These are phyloP conservation scores for Ataeniobius toweri DNA, from an alignment of 2,797 vertebrate genomes.

Conservation along the genomic window DNA sequence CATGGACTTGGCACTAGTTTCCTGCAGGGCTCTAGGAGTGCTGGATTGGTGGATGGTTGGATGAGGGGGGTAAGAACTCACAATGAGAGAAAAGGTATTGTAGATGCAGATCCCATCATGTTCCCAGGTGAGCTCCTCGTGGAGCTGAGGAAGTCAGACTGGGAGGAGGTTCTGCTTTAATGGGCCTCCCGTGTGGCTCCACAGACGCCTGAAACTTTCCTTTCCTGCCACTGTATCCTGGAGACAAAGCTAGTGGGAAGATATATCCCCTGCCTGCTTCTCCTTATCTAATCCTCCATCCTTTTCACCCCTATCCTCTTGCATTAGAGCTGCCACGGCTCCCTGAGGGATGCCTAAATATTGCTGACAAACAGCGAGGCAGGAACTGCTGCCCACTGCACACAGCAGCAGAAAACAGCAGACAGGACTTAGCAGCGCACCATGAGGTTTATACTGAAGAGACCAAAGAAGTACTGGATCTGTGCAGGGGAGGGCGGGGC, in stretches of 20 bases:
- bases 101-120: slow-evolving; percentile 40
- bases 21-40: slow-evolving; percentile 61
- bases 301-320: slow-evolving; percentile 37
- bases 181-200: slow-evolving; percentile 58
- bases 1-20: slow-evolving; percentile 66
- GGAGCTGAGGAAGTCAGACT: slow-evolving; percentile 63
- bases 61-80: neutral
- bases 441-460: slow-evolving; percentile 13
- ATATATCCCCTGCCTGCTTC: slow-evolving; percentile 24
- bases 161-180: slow-evolving; percentile 56
- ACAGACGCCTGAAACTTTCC: slow-evolving; percentile 41
- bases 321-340: slow-evolving; percentile 40
- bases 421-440: slow-evolving; percentile 10
- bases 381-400: slow-evolving; percentile 37
- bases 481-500: too few relatives aligned
- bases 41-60: neutral
- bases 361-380: slow-evolving; percentile 61
- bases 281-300: slow-evolving; percentile 5
- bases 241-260: slow-evolving; percentile 69
- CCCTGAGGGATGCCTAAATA: slow-evolving; percentile 48
- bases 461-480: neutral
- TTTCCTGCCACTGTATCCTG: slow-evolving; percentile 66
- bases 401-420: slow-evolving; percentile 41
- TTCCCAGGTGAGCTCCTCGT: slow-evolving; percentile 66
- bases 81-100: slow-evolving; percentile 10